Percentiles rank a stretch among this genome's conserved stretches.
Evolutionary conservation across 2,113 vertebrate species (phyloP).

Genomic region (Centropus unirufus): DNA sequence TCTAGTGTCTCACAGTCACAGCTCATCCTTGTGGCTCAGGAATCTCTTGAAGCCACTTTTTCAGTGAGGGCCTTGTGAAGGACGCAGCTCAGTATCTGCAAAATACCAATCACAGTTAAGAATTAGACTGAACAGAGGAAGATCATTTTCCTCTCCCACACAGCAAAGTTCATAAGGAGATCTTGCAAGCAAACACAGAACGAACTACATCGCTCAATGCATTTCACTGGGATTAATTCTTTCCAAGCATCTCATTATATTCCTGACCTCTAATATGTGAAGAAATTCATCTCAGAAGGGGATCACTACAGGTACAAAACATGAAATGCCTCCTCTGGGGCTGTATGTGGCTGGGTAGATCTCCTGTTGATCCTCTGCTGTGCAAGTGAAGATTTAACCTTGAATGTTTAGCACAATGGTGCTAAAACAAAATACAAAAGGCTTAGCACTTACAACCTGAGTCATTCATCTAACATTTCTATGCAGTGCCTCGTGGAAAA

Average conservation of each 20-base stretch:
- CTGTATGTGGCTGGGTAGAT: neutral
- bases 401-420: neutral
- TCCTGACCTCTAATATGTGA: neutral
- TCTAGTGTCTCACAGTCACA: constrained; percentile 78
- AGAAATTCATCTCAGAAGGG: neutral
- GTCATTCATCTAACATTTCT: neutral
- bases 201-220: neutral
- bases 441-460: neutral
- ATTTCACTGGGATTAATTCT: neutral
- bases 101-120: neutral
- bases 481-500: neutral
- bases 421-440: neutral
- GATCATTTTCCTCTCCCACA: neutral
- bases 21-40: constrained; percentile 70
- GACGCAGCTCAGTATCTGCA: constrained; percentile 64
- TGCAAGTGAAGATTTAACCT: neutral
- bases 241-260: neutral
- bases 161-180: neutral
- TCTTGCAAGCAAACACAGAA: neutral
- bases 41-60: constrained; percentile 70
- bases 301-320: neutral
- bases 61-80: constrained; percentile 45
- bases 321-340: neutral
- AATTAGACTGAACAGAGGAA: neutral
- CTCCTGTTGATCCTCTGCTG: neutral